Base-by-base conservation (phyloP, 2,113 vertebrate species). In the Arvicanthis niloticus region DNA sequence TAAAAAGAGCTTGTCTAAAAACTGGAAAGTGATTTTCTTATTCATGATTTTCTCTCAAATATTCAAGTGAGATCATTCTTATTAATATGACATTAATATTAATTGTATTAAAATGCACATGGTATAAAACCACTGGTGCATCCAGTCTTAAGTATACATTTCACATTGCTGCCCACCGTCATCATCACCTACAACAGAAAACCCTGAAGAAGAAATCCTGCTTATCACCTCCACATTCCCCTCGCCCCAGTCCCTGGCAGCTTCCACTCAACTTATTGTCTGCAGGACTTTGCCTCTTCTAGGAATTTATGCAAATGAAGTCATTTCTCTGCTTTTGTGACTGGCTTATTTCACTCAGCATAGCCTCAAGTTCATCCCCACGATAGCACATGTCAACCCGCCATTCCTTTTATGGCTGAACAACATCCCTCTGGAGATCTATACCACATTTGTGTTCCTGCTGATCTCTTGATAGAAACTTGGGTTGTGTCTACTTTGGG, bases 1-100 rank as follows among this genome's bases (percentile, higher is more conserved):
- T 53, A 37, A 53, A 60, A 81, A 51, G 53, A 89, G 56, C 34
- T 48, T 21, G 7, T 42, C 58, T 77, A 90, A 92, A 78, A 21
- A 84, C 42, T 34, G 60, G 70, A 34, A 19, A 42, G 37, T 42
- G 37, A 91, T 26, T 67, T 67, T 86, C n/a, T 81, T 76, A 65
- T 94, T 87, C 72, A 92, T 40, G 75, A 86, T 91, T 15, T 68
- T 95, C 78, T 91, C 29, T 48, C 96, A 90, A 88, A 77, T 73
- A 88, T 81, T 88, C 86, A 96, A 91, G 58, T 72, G 89, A 84
- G 40, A 40, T 90, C 42, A 95, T 42, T 60, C 62, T 72, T 62
- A 80, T 72, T 70, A 53, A 96, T 76, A 22, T 80, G 56, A 93
- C 85, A 62, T 73, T 42, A 72, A 85, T 29, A 42, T 92, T 48